Base-by-base conservation (phyloP, 1,140 invertebrate species). In the Pseudomyrmex dendroicus region DNA sequence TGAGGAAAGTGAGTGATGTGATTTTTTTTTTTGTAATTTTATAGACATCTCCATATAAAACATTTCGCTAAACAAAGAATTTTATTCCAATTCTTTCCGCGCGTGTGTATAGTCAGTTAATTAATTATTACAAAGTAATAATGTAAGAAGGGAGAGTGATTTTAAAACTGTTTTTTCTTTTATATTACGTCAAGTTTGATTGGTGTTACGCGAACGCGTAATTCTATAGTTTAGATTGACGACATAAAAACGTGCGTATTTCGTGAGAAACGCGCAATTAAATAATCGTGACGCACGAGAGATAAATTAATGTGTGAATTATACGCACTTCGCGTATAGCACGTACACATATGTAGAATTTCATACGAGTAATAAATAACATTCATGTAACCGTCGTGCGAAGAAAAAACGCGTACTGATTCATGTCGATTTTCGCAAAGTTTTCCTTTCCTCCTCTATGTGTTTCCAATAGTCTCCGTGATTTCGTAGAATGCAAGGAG, bases 401-500 rank as follows among this genome's bases (percentile, higher is more conserved):
- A 35, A 35, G 5, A 35, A 35, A 35, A 35, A 35, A 35, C 7
- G 10, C 4, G 54, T 12, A 4, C 22, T 68, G 52, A 46, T 56
- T 68, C 54, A 1, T 1, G 2, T 67, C 9, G 2, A 13, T n/a
- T 46, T n/a, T 50, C 44, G 13, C 48, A 17, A 0, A 44, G 44
- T 57, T 0, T 7, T 25, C 13, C 5, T 9, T 8, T 50, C 72
- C 50, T 57, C 7, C 17, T 8, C 9, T 59, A 68, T 2, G 0
- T 48, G 59, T 12, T 4, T 17, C 2, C 48, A 56, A 77, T 35
- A 0, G 5, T 77, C 4, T 2, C 13, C 2, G 9, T 5, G n/a
- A 61, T 44, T 63, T 15, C 8, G 9, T 9, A 93, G 92, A 93
- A 88, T 93, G 92, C 56, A 82, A 86, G 35, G 91, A 93, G 80